phyloP scores from a whole-genome alignment of 92 coral and sea anemone genomes.

The Virgularia gustaviana region DNA sequence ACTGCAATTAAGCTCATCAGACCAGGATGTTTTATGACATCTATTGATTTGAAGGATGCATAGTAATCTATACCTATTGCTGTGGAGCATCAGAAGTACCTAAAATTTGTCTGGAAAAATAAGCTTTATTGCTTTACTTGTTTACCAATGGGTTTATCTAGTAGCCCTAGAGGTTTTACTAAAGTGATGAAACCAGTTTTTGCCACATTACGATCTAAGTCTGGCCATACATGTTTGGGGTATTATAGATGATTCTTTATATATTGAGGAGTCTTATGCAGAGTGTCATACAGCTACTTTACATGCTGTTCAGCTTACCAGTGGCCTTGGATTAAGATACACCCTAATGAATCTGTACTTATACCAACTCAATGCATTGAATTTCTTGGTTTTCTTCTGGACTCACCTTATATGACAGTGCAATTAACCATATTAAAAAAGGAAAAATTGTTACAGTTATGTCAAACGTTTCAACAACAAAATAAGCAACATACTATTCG shows the following conservation, averaged over 20 bases:
- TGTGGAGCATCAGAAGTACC: conserved; percentile 25
- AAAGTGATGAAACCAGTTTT: conserved; percentile 53
- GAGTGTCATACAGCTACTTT: conserved; percentile 23
- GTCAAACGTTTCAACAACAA: not conserved
- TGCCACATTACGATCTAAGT: conserved; percentile 22
- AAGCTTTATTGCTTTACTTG: conserved; percentile 26
- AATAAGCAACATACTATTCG: not conserved
- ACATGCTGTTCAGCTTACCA: conserved; percentile 5
- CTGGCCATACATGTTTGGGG: conserved; percentile 1
- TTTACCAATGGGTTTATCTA: conserved; percentile 34
- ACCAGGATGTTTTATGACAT: conserved; percentile 3
- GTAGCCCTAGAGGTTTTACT: conserved; percentile 49
- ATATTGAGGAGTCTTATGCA: conserved; percentile 7
- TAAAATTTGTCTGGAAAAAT: conserved; percentile 13
- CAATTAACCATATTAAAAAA: conserved; percentile 12
- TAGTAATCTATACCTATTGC: conserved; percentile 1
- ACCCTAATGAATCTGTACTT: conserved; percentile 38
- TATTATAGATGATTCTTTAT: conserved; percentile 36
- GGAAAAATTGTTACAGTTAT: not conserved
- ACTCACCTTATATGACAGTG: conserved; percentile 41
- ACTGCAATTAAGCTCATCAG: conserved; percentile 22
- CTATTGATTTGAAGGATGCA: conserved; percentile 11
- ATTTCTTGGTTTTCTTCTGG: conserved; percentile 34
- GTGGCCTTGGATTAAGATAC: conserved; percentile 26
- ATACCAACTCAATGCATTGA: conserved; percentile 30